Evolutionary conservation across 2,888 invertebrate genomes (phyloP).

Genomic region (Pollenia griseotomentosa): DNA sequence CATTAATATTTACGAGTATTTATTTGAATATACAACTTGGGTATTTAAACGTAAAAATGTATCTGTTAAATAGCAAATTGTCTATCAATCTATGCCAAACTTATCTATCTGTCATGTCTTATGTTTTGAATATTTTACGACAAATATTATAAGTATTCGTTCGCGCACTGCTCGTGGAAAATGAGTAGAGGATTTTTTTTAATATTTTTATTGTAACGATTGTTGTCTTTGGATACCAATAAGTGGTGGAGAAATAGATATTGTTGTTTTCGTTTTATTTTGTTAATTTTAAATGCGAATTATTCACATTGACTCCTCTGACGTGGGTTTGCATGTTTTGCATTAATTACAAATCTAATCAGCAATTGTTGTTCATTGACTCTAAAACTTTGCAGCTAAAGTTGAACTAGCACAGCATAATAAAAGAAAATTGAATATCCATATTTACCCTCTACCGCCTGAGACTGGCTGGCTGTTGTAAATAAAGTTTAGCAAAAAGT

Average conservation of each 20-base stretch:
- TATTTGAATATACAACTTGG: slow-evolving; percentile 1
- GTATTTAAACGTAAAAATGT: slow-evolving; percentile 4
- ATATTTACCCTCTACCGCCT: too few relatives aligned
- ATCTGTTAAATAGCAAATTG: slow-evolving; percentile 49
- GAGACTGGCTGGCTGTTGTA: too few relatives aligned
- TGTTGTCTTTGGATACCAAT: slow-evolving; percentile 24
- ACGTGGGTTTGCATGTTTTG: slow-evolving; percentile 71
- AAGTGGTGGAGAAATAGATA: slow-evolving; percentile 1
- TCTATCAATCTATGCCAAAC: slow-evolving; percentile 67
- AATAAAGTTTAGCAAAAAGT: neutral
- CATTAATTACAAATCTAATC: slow-evolving; percentile 71
- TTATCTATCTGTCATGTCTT: slow-evolving; percentile 60
- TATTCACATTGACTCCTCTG: slow-evolving; percentile 40
- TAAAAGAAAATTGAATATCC: too few relatives aligned
- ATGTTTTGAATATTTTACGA: slow-evolving; percentile 34
- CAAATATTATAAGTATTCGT: slow-evolving; percentile 15
- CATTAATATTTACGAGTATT: slow-evolving; percentile 1
- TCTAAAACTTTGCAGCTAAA: slow-evolving; percentile 41
- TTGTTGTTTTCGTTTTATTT: neutral
- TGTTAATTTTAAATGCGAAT: neutral
- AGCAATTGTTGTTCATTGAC: slow-evolving; percentile 65
- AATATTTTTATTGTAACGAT: slow-evolving; percentile 24
- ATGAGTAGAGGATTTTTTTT: slow-evolving; percentile 1
- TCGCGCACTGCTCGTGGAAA: neutral
- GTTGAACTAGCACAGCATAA: slow-evolving; percentile 34